Conservation (phyloP, 2,797 vertebrate genomes). For the Darevskia mixta region DNA sequence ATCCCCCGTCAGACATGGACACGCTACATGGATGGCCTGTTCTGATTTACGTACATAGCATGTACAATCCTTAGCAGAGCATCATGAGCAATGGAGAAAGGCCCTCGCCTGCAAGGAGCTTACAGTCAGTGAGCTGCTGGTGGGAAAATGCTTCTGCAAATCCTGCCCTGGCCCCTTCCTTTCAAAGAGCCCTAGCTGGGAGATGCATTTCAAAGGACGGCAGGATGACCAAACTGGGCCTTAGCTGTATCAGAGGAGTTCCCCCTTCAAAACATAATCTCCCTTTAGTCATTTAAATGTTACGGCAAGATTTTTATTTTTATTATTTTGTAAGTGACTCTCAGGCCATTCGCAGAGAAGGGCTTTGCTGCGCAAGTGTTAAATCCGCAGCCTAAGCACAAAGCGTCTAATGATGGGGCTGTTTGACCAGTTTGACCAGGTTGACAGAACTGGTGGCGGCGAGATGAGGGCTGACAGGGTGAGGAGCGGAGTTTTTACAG, state of each 20-base stretch:
- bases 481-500: accelerated
- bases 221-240: neutral
- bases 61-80: neutral
- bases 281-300: neutral
- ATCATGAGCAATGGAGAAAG: neutral
- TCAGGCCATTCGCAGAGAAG: neutral
- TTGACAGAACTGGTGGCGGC: neutral
- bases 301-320: neutral
- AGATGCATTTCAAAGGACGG: neutral
- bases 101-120: neutral
- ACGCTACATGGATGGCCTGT: neutral
- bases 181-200: neutral
- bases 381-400: neutral
- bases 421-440: neutral
- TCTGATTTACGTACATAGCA: too few relatives aligned
- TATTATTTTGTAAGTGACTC: neutral
- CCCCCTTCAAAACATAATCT: neutral
- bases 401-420: neutral
- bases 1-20: neutral
- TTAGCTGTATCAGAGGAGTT: neutral
- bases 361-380: conserved; percentile 1
- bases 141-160: too few relatives aligned
- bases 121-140: neutral
- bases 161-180: too few relatives aligned
- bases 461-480: neutral